phyloP scores from a whole-genome alignment of 2,888 invertebrate species.

The Parasteatoda lunata region DNA sequence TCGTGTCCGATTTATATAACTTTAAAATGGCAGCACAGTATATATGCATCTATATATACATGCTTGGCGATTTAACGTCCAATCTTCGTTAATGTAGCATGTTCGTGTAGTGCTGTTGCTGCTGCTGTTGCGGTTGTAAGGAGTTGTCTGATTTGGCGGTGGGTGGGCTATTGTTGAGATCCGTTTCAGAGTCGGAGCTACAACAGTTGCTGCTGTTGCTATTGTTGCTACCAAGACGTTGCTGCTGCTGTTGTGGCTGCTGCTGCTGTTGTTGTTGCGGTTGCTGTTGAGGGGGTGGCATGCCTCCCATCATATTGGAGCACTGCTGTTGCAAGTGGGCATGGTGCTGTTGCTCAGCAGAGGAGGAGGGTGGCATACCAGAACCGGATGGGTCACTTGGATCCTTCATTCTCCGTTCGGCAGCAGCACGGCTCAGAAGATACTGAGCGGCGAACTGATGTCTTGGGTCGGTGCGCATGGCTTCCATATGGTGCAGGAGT shows the following conservation, averaged over 20 bases:
- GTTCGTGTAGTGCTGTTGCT: conserved; percentile 59
- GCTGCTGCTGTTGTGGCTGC: conserved; percentile 50
- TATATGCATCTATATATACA: not conserved
- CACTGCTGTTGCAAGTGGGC: conserved; percentile 46
- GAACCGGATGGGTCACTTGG: conserved; percentile 52
- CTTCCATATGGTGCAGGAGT: conserved; percentile 93
- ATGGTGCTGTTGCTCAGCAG: conserved; percentile 35
- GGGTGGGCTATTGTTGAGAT: conserved; percentile 39
- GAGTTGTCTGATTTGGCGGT: conserved; percentile 44
- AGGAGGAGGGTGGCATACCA: conserved; percentile 33
- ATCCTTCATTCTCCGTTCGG: conserved; percentile 84
- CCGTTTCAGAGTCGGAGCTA: conserved; percentile 62
- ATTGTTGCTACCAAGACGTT: conserved; percentile 37
- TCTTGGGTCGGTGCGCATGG: conserved; percentile 96
- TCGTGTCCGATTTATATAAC: not conserved
- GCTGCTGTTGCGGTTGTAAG: conserved; percentile 35
- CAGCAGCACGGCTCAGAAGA: conserved; percentile 90
- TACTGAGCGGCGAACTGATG: conserved; percentile 97
- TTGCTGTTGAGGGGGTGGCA: conserved; percentile 30
- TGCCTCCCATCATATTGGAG: conserved; percentile 26
- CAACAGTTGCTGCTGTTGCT: conserved; percentile 65
- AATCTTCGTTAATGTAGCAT: conserved; percentile 63
- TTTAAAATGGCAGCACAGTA: conserved; percentile 59
- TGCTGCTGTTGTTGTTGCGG: conserved; percentile 19
- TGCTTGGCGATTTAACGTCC: conserved; percentile 37